A percentile compares a stretch with the other conserved stretches of the same genome.
These are phyloP conservation scores for Nyctibius bracteatus DNA, from an alignment of 2,113 vertebrate genomes.

Conservation along the genomic window DNA sequence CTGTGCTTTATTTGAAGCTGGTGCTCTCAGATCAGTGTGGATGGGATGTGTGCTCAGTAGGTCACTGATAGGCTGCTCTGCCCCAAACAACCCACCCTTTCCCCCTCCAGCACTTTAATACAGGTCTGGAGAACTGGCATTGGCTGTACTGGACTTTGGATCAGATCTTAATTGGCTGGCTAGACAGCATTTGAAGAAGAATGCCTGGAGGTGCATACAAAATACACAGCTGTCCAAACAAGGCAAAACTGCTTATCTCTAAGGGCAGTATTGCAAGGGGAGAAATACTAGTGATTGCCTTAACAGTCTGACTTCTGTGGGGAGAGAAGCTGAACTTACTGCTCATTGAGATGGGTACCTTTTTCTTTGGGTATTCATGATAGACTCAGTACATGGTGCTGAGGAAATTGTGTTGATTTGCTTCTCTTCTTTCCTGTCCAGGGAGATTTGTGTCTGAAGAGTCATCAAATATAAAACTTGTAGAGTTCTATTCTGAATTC, in stretches of 20 bases:
- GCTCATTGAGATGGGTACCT: background rate
- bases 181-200: background rate
- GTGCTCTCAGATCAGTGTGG: background rate
- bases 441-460: background rate
- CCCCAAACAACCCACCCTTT: fast-evolving
- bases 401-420: background rate
- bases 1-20: background rate
- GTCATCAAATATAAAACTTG: background rate
- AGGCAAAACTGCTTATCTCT: background rate
- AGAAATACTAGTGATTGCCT: background rate
- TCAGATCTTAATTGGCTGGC: background rate
- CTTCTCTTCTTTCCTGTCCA: background rate
- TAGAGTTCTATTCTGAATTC: background rate
- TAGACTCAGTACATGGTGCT: background rate
- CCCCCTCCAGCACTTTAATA: background rate
- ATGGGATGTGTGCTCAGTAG: background rate
- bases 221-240: background rate
- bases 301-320: background rate
- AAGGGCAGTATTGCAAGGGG: background rate
- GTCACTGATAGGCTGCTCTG: background rate
- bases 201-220: background rate
- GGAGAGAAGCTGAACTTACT: background rate
- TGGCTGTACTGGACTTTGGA: background rate
- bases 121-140: background rate
- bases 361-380: background rate